phyloP scores from a whole-genome alignment of 2,888 invertebrate species.

The Pemphredon lugubris region DNA sequence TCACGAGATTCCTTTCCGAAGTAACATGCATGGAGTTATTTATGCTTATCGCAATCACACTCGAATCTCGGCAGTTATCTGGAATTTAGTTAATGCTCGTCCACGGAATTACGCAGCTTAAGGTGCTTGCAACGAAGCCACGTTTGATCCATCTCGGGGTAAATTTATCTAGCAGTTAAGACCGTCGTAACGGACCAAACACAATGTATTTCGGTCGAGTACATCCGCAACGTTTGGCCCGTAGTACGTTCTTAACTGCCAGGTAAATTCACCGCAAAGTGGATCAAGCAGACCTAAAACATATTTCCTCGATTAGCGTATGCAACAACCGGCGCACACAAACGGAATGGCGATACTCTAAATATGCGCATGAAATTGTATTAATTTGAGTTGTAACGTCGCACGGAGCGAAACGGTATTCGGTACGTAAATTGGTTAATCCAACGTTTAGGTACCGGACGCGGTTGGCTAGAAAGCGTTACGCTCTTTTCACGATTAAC shows the following conservation, averaged over 20 bases:
- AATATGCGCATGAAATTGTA: too few species aligned
- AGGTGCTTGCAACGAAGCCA: slow-evolving; percentile 28
- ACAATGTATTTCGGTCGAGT: slow-evolving; percentile 47
- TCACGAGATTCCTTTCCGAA: too few species aligned
- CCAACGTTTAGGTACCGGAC: too few species aligned
- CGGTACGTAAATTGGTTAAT: too few species aligned
- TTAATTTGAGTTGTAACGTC: too few species aligned
- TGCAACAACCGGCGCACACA: background rate
- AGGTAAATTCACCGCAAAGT: slow-evolving; percentile 34
- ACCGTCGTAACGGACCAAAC: slow-evolving; percentile 38
- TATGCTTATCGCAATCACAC: slow-evolving; percentile 14
- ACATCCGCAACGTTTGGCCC: slow-evolving; percentile 28
- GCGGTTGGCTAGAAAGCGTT: too few species aligned
- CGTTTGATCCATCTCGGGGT: slow-evolving; percentile 41
- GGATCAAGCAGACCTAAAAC: slow-evolving; percentile 26
- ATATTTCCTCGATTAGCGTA: background rate
- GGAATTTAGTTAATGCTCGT: slow-evolving; percentile 26
- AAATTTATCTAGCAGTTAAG: slow-evolving; percentile 56
- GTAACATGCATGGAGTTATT: background rate
- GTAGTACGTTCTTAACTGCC: slow-evolving; percentile 41
- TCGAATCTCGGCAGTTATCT: slow-evolving; percentile 7
- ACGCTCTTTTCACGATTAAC: too few species aligned
- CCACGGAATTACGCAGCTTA: slow-evolving; percentile 32
- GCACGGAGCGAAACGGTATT: too few species aligned
- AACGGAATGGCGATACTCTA: too few species aligned